Evolutionary conservation across 2,113 vertebrate species (phyloP).

Genomic region (Vulpes vulpes): DNA sequence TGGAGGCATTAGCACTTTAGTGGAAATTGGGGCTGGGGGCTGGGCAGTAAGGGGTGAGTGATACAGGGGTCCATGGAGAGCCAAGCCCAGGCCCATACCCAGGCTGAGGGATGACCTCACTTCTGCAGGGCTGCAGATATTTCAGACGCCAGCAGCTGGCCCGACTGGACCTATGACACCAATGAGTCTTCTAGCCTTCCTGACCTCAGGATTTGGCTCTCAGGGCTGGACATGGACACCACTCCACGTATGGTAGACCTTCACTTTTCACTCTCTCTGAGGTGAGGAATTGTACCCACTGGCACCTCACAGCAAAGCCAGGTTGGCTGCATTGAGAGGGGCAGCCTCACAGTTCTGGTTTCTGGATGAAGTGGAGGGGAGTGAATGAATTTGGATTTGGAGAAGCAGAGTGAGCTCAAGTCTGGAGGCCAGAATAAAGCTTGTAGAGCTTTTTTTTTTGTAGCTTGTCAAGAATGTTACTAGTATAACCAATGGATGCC

Average conservation of each 20-base stretch:
- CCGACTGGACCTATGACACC: background rate
- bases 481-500: background rate
- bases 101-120: too few relatives aligned
- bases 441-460: background rate
- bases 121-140: background rate
- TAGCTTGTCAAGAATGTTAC: background rate
- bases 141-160: background rate
- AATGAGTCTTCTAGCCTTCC: background rate
- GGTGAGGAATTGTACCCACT: background rate
- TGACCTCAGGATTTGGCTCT: background rate
- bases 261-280: background rate
- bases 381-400: background rate
- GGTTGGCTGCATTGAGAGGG: background rate
- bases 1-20: background rate
- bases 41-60: too few relatives aligned
- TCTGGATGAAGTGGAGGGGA: background rate
- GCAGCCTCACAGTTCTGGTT: background rate
- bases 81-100: fast-evolving
- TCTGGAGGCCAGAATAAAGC: background rate
- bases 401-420: background rate
- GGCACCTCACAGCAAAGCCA: background rate
- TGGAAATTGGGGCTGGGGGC: background rate
- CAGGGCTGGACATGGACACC: too few relatives aligned
- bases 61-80: background rate
- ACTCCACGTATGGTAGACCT: background rate